These are phyloP conservation scores for Atethmia centrago DNA, from an alignment of 2,888 invertebrate species.

Conservation along the genomic window DNA sequence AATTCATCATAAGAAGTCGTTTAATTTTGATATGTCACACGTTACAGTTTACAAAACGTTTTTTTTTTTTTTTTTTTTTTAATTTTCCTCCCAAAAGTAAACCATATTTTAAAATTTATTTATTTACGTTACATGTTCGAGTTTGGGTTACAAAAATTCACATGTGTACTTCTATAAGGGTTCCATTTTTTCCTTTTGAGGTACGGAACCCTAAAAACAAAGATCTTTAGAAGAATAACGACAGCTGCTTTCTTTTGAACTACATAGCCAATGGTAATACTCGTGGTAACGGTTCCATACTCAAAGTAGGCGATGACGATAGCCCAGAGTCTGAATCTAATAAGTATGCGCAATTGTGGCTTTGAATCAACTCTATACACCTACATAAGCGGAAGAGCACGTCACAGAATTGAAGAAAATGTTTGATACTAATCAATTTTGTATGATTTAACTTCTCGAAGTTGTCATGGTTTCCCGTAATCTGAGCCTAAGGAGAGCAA, in stretches of 20 bases:
- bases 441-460: not conserved
- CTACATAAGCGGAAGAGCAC: not conserved
- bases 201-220: not conserved
- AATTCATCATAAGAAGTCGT: too few species aligned
- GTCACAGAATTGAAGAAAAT: not conserved
- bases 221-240: not conserved
- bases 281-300: not conserved
- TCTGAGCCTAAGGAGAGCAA: not conserved
- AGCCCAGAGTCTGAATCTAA: not conserved
- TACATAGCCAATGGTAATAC: not conserved
- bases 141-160: too few species aligned
- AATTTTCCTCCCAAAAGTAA: too few species aligned
- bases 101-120: too few species aligned
- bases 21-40: too few species aligned
- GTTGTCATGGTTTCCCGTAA: not conserved
- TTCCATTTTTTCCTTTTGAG: too few species aligned
- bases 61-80: too few species aligned
- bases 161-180: too few species aligned
- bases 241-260: not conserved
- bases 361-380: not conserved
- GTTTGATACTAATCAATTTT: not conserved
- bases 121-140: too few species aligned
- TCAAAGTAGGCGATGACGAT: slow-evolving; percentile 15
- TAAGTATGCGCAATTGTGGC: not conserved
- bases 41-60: too few species aligned